Conservation (phyloP, 2,888 invertebrate genomes). For the Ophioninae sp. region DNA sequence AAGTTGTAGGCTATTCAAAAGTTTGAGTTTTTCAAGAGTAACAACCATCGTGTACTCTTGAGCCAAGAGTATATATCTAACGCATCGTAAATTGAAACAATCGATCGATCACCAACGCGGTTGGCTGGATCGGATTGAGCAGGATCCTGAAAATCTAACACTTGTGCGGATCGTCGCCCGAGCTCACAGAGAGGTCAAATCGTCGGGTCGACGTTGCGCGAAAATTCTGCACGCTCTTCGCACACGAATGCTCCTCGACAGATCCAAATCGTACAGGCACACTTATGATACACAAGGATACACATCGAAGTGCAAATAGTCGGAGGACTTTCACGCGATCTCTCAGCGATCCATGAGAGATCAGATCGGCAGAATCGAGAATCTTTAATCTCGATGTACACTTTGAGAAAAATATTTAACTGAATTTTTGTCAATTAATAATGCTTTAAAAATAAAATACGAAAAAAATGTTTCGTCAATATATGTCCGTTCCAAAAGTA, state of each 20-base stretch:
- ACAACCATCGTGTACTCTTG: neutral
- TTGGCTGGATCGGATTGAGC: slow-evolving; percentile 54
- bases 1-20: neutral
- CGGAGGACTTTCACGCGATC: slow-evolving; percentile 57
- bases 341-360: too few species aligned
- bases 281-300: slow-evolving; percentile 62
- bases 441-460: too few species aligned
- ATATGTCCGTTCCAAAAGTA: too few species aligned
- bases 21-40: neutral
- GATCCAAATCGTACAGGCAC: slow-evolving; percentile 57
- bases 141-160: slow-evolving; percentile 71
- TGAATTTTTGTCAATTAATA: too few species aligned
- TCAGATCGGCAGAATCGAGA: too few species aligned
- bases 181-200: slow-evolving; percentile 68
- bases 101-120: slow-evolving; percentile 35
- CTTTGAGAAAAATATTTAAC: too few species aligned
- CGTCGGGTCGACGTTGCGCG: slow-evolving; percentile 70
- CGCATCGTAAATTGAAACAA: slow-evolving; percentile 30
- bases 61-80: slow-evolving; percentile 23
- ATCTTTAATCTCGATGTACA: too few species aligned
- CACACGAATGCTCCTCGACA: slow-evolving; percentile 66
- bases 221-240: slow-evolving; percentile 72
- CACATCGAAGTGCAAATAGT: slow-evolving; percentile 45
- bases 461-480: too few species aligned
- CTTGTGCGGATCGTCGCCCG: slow-evolving; percentile 63